Evolutionary conservation across 1,140 invertebrate species (phyloP), one percentile per base, ranked within the genome.

Genomic region (Gonatopus flavifemur): DNA sequence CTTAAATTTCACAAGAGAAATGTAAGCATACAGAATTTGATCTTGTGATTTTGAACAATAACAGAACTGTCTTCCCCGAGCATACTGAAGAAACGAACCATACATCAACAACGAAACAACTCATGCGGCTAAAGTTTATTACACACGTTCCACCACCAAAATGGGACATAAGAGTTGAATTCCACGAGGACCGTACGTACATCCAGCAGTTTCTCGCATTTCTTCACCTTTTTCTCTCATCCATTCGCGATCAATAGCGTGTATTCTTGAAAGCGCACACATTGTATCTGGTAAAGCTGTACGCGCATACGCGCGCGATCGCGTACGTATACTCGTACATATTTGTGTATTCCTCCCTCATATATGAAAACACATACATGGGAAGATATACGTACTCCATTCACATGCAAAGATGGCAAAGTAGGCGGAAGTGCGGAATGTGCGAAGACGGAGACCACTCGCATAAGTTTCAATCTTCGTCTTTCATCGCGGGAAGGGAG

Each of bases 221-320:
- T 65, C 56, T 48, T 52, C 45, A 35, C 52, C n/a, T 57, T 55
- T 56, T 56, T 65, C 63, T 62, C 45, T 52, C 53, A 67, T 68
- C 67, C 64, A 61, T 60, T 55, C 53, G 60, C 68, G 68, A 70
- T 70, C 68, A 70, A 70, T 70, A 70, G 64, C 60, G 63, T 68
- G 62, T 68, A 68, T 69, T 70, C 67, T 70, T 69, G 67, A 70
- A n/a, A 61, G 64, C 63, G 59, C 62, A 67, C 67, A 69, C 68
- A 62, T 64, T 66, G 63, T 66, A 66, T 64, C 62, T 53, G 42
- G 51, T 41, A 56, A 47, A 55, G 33, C 51, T 50, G 41, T 12
- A 28, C 37, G 25, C 42, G 21, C 8, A 43, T 32, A 32, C 41
- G 45, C 46, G 18, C 37, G 31, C 47, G 48, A n/a, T n/a, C 36